These are phyloP conservation scores for Acanthurus lineatus DNA, from an alignment of 2,797 vertebrate species.

Conservation along the genomic window DNA sequence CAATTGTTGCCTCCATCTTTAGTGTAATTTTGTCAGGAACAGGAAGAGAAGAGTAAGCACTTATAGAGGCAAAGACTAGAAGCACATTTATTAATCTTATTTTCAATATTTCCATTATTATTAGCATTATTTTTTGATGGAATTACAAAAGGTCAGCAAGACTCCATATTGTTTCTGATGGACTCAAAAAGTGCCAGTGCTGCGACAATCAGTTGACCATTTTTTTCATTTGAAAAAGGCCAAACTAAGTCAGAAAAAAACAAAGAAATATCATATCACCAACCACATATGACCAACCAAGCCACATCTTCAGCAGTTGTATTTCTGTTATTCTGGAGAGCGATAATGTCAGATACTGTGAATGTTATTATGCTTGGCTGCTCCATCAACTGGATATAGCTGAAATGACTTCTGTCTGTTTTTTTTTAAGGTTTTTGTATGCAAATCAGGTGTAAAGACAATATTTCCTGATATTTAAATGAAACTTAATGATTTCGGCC, in stretches of 20 bases:
- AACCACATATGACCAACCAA: too few species aligned
- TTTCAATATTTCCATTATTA: too few species aligned
- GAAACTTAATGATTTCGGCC: slow-evolving; percentile 24
- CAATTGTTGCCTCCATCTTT: not conserved
- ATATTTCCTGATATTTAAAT: slow-evolving; percentile 41
- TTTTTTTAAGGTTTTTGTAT: not conserved
- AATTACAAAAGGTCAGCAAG: too few species aligned
- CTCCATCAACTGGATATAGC: not conserved
- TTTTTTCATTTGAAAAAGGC: too few species aligned
- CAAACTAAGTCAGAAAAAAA: not conserved
- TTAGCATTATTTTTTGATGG: too few species aligned
- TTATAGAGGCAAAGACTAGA: not conserved
- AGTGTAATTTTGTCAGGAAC: not conserved
- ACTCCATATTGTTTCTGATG: too few species aligned
- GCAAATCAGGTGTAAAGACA: slow-evolving; percentile 21
- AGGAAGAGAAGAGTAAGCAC: not conserved
- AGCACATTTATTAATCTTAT: not conserved
- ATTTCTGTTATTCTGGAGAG: not conserved
- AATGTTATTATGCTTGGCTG: not conserved
- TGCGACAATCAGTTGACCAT: too few species aligned
- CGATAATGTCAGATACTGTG: not conserved
- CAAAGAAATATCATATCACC: not conserved
- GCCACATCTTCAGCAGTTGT: not conserved
- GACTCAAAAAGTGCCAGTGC: too few species aligned
- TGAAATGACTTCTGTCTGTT: not conserved